These are phyloP conservation scores for Holcopasites calliopsidis DNA, from an alignment of 1,140 invertebrate genomes.

Conservation along the genomic window DNA sequence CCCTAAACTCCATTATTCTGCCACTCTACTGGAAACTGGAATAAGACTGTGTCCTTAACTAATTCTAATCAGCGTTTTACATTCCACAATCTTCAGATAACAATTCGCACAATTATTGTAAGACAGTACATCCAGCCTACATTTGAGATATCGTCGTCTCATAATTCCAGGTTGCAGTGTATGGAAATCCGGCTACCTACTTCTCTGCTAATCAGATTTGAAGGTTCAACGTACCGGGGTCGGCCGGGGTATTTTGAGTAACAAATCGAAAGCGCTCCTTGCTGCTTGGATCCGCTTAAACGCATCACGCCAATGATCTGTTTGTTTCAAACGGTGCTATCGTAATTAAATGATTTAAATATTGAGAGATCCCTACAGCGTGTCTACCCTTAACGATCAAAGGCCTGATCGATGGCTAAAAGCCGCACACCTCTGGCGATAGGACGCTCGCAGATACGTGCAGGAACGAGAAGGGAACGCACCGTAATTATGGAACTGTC, in stretches of 20 bases:
- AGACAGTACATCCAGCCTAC: not conserved
- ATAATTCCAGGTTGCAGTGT: not conserved
- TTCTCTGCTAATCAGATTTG: conserved; percentile 15
- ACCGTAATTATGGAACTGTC: conserved; percentile 14
- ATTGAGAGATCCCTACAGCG: no score
- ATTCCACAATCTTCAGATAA: no score
- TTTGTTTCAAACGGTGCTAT: no score
- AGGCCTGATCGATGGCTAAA: not conserved
- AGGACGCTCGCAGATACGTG: not conserved
- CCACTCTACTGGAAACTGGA: no score
- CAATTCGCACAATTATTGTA: not conserved
- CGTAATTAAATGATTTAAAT: no score
- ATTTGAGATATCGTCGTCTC: not conserved
- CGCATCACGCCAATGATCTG: not conserved
- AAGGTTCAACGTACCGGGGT: conserved; percentile 27
- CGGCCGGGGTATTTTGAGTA: conserved; percentile 10
- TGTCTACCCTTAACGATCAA: no score
- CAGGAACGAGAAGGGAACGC: conserved; percentile 1
- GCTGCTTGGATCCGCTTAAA: not conserved
- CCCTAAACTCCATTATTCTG: no score
- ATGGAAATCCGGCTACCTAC: not conserved
- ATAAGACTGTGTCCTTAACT: no score
- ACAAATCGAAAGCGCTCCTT: conserved; percentile 25
- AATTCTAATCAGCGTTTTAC: no score
- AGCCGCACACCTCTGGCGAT: not conserved